Conservation (phyloP, 2,888 invertebrate species). For the Beris morrisii region DNA sequence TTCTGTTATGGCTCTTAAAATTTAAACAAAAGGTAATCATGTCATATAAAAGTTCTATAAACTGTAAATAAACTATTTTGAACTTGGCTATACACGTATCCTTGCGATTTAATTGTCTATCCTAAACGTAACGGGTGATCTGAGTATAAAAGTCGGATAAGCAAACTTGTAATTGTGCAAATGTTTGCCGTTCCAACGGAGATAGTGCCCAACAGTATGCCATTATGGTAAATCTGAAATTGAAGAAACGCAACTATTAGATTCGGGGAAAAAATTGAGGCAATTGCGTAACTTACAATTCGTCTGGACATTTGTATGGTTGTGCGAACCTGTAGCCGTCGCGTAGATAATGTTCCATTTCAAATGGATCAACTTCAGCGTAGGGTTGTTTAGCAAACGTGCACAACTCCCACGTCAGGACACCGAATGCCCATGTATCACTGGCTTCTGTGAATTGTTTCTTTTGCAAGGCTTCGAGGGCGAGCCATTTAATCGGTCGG, state of each 20-base stretch:
- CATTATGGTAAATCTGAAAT: constrained; percentile 80
- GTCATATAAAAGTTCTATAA: no score
- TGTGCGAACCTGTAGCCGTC: constrained; percentile 89
- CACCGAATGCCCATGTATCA: constrained; percentile 97
- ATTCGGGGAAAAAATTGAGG: not conserved
- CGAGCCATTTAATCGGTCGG: constrained; percentile 92
- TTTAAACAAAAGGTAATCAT: no score
- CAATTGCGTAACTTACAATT: constrained; percentile 73
- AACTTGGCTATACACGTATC: constrained; percentile 15
- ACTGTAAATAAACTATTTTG: not conserved
- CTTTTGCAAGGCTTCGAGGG: constrained; percentile 80
- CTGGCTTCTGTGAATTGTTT: constrained; percentile 82
- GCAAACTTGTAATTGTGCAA: constrained; percentile 79
- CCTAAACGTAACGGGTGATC: constrained; percentile 81
- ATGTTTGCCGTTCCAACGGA: constrained; percentile 80
- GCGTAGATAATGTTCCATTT: constrained; percentile 82
- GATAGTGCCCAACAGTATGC: constrained; percentile 90
- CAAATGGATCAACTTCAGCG: constrained; percentile 88
- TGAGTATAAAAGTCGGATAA: constrained; percentile 84
- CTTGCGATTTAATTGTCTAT: not conserved
- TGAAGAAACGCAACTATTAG: not conserved
- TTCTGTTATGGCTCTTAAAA: no score
- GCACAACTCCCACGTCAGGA: constrained; percentile 90
- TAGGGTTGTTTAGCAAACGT: constrained; percentile 90
- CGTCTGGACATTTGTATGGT: constrained; percentile 93